These are phyloP conservation scores for Craseonycteris thonglongyai DNA, from an alignment of 2,113 vertebrate species.

Conservation along the genomic window DNA sequence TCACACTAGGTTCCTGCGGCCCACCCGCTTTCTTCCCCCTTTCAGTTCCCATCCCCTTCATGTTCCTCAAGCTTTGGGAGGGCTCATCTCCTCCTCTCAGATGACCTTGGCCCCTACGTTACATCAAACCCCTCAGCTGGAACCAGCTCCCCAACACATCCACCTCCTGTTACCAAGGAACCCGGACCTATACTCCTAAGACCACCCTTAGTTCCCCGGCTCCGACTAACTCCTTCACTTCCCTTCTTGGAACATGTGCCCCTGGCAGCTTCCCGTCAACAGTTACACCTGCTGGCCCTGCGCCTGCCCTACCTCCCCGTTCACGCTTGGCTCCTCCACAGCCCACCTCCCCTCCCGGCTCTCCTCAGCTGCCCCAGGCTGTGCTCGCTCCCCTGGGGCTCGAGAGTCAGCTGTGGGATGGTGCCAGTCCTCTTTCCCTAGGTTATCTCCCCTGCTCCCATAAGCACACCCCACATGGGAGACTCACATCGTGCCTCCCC, in stretches of 20 bases:
- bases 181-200: not conserved
- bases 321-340: not conserved
- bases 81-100: not conserved
- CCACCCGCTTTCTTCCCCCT: no score
- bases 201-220: not conserved
- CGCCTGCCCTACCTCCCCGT: no score
- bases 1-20: not conserved
- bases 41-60: not conserved
- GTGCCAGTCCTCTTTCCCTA: no score
- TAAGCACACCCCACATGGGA: not conserved
- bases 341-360: no score
- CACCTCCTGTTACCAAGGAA: not conserved
- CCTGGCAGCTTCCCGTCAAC: not conserved
- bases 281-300: accelerated
- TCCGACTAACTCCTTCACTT: not conserved
- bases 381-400: not conserved
- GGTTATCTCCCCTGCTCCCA: not conserved
- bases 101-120: not conserved
- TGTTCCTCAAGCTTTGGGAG: not conserved
- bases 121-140: not conserved
- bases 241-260: not conserved
- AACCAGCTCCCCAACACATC: accelerated
- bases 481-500: not conserved
- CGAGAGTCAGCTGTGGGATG: not conserved
- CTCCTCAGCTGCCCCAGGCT: not conserved